Conservation (phyloP, 2,797 vertebrate genomes). For the Otolemur crassicaudatus region DNA sequence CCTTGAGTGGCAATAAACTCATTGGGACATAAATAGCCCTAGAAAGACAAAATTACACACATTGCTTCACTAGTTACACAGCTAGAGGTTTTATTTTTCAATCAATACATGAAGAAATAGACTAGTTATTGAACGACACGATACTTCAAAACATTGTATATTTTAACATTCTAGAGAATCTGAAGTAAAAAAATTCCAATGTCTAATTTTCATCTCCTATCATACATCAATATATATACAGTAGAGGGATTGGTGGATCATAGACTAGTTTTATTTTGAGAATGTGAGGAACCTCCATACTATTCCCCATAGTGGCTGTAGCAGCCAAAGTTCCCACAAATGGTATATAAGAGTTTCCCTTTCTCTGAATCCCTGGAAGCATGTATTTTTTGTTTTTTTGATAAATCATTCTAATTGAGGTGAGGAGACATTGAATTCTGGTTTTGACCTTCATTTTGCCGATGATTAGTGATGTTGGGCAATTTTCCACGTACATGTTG, state of each 20-base stretch:
- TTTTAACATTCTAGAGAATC: not conserved
- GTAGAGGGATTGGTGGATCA: not conserved
- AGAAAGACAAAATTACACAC: slow-evolving; percentile 11
- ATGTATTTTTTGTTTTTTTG: not conserved
- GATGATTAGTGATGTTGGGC: not conserved
- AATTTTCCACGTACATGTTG: not conserved
- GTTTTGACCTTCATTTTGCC: not conserved
- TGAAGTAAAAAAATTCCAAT: not conserved
- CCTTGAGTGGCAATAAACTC: slow-evolving; percentile 99
- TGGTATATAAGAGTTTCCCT: not conserved
- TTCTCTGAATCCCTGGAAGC: not conserved
- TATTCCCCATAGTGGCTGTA: not conserved
- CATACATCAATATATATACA: no score
- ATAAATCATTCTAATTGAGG: not conserved
- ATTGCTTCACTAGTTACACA: slow-evolving; percentile 10
- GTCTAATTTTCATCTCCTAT: not conserved
- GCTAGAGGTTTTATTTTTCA: not conserved
- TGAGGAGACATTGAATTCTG: not conserved
- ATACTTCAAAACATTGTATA: not conserved
- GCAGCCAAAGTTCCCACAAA: not conserved
- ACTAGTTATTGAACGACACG: not conserved
- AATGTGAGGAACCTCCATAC: not conserved
- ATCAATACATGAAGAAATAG: not conserved
- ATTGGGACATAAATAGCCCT: slow-evolving; percentile 99
- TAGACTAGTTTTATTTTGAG: not conserved